A percentile compares a stretch with the other conserved stretches of the same genome.
Evolutionary conservation across 2,113 vertebrate genomes (phyloP).

Genomic region (Poecile atricapillus): DNA sequence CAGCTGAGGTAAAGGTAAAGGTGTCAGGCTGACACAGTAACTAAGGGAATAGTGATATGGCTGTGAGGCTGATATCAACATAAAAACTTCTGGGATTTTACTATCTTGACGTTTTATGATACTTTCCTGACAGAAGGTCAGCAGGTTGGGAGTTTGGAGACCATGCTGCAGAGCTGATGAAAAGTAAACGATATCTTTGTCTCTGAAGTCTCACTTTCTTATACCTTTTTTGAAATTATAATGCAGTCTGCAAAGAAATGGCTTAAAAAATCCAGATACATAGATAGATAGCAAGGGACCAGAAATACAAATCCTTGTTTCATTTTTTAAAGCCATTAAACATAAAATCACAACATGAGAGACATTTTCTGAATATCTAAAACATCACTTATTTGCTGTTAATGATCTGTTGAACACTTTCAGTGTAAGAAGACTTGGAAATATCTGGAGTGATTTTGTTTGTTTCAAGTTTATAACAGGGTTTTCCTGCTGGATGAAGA

Average conservation of each 20-base stretch:
- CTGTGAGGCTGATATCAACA: background rate
- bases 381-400: background rate
- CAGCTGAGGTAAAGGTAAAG: background rate
- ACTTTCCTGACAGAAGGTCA: background rate
- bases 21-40: background rate
- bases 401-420: background rate
- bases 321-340: background rate
- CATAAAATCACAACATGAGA: background rate
- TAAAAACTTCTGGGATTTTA: conserved; percentile 41
- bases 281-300: background rate
- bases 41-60: background rate
- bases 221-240: background rate
- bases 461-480: background rate
- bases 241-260: background rate
- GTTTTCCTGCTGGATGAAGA: background rate
- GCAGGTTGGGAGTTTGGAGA: background rate
- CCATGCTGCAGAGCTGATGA: background rate
- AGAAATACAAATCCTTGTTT: background rate
- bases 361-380: background rate
- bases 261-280: background rate
- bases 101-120: background rate
- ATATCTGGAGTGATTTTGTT: background rate
- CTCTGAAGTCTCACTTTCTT: background rate
- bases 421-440: background rate
- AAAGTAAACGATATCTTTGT: background rate